Evolutionary conservation across 2,888 invertebrate genomes (phyloP).

Genomic region (Mamestra brassicae): DNA sequence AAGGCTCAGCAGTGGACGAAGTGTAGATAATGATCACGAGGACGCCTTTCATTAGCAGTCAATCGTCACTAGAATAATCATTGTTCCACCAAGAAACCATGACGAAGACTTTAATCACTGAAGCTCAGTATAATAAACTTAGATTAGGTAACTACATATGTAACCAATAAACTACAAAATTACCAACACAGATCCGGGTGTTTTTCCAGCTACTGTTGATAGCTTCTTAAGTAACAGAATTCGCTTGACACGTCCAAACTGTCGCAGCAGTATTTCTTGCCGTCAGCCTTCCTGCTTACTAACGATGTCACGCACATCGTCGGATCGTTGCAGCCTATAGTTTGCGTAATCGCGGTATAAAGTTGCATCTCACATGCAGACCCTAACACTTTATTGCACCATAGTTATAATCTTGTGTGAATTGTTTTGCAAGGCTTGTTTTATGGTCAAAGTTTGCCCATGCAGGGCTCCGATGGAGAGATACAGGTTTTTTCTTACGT

Average conservation of each 20-base stretch:
- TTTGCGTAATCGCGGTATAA: conserved; percentile 68
- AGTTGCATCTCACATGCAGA: conserved; percentile 62
- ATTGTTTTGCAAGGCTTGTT: conserved; percentile 24
- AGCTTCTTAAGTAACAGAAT: conserved; percentile 61
- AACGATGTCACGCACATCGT: conserved; percentile 68
- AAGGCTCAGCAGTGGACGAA: too few relatives aligned
- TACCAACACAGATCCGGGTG: conserved; percentile 47
- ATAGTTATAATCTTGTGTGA: conserved; percentile 33
- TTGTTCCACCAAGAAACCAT: neutral
- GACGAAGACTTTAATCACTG: neutral
- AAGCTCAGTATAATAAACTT: neutral
- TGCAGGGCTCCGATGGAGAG: neutral
- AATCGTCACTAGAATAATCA: neutral
- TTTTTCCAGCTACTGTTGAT: conserved; percentile 48
- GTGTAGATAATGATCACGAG: too few relatives aligned
- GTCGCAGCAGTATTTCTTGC: conserved; percentile 58
- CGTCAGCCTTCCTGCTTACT: conserved; percentile 62
- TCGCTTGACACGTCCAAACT: conserved; percentile 40
- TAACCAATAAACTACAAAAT: conserved; percentile 29
- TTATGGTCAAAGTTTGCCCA: neutral
- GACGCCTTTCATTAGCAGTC: neutral
- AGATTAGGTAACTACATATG: conserved; percentile 22
- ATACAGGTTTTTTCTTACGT: neutral
- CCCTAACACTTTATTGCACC: conserved; percentile 48
- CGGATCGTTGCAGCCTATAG: conserved; percentile 63